A percentile compares a stretch with the other conserved stretches of the same genome.
Evolutionary conservation across 2,113 vertebrate genomes (phyloP).

Genomic region (Megaptera novaeangliae): DNA sequence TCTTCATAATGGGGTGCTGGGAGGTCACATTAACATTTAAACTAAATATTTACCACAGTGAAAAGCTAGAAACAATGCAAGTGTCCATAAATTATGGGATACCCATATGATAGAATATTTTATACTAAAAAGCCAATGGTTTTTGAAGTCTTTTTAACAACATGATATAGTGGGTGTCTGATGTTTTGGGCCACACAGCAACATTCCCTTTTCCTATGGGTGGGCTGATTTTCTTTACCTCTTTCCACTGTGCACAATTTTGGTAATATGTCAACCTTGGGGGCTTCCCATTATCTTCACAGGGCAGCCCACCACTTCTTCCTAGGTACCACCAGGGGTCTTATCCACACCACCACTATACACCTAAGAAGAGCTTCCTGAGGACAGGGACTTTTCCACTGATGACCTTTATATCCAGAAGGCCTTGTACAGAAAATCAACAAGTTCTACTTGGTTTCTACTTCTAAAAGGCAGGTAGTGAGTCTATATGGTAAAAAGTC

Average conservation of each 20-base stretch:
- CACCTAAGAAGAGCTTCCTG: not conserved
- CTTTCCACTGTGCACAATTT: not conserved
- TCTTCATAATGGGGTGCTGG: not conserved
- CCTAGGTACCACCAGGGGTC: not conserved
- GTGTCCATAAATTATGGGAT: not conserved
- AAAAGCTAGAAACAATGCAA: not conserved
- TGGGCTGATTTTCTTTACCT: not conserved
- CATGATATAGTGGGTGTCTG: not conserved
- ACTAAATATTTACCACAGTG: not conserved
- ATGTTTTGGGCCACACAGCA: not conserved
- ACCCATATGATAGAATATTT: not conserved
- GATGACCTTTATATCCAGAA: not conserved
- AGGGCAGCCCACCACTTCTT: not conserved
- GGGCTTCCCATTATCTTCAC: not conserved
- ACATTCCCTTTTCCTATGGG: not conserved
- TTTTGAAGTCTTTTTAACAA: not conserved
- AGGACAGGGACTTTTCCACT: not conserved
- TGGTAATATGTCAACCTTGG: not conserved
- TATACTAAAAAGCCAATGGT: not conserved
- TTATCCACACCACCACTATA: not conserved
- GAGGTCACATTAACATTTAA: not conserved
- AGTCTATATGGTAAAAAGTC: not conserved
- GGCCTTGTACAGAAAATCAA: not conserved
- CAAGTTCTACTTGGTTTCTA: not conserved
- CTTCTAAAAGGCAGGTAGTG: not conserved